Conservation (phyloP, 2,888 invertebrate species). For the Philaethria dido region DNA sequence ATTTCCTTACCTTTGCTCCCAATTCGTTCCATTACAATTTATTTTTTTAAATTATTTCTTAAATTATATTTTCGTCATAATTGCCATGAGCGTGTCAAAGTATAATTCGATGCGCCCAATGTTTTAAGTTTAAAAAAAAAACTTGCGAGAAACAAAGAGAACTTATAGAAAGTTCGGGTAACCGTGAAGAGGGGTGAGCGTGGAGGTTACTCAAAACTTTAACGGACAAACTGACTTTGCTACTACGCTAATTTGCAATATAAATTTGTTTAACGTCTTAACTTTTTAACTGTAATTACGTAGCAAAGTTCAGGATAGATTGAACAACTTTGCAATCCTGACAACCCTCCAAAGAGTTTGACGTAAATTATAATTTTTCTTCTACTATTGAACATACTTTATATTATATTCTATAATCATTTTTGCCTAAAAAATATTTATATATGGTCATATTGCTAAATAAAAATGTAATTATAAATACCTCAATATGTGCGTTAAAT, state of each 20-base stretch:
- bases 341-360: slow-evolving; percentile 60
- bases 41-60: not conserved
- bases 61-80: not conserved
- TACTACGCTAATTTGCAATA: slow-evolving; percentile 79
- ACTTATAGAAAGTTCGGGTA: slow-evolving; percentile 68
- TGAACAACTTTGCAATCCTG: slow-evolving; percentile 68
- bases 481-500: no score
- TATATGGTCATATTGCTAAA: not conserved
- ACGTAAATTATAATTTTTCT: slow-evolving; percentile 55
- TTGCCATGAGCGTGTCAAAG: not conserved
- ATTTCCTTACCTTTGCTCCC: not conserved
- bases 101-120: not conserved
- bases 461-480: not conserved
- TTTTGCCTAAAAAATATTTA: not conserved
- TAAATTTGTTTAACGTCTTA: slow-evolving; percentile 83
- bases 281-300: slow-evolving; percentile 83
- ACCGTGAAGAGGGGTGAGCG: slow-evolving; percentile 55
- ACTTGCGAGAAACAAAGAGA: slow-evolving; percentile 75
- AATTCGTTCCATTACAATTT: not conserved
- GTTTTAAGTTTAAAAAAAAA: slow-evolving; percentile 48
- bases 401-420: not conserved
- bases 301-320: slow-evolving; percentile 73
- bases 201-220: slow-evolving; percentile 74
- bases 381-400: not conserved
- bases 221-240: slow-evolving; percentile 70